A percentile compares a stretch with the other conserved stretches of the same genome.
Conservation (phyloP, 1,140 invertebrate species). For the Musca vetustissima region DNA sequence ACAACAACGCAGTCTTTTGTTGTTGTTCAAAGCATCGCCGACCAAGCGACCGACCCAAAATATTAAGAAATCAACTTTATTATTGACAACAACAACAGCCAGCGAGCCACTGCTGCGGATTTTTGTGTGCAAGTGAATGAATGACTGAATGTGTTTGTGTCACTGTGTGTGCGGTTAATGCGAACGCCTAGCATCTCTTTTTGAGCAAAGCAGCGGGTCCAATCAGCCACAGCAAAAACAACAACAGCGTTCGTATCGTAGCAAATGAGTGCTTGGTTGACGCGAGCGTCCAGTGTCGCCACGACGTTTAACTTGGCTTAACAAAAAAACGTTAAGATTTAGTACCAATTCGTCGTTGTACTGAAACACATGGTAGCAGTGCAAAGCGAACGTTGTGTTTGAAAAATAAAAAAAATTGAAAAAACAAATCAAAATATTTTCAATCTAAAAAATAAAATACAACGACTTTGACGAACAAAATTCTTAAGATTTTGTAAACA, state of each 20-base stretch:
- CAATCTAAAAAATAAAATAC: not conserved
- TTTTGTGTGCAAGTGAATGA: no score
- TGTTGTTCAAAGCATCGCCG: not conserved
- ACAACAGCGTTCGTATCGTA: no score
- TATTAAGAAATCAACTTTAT: constrained; percentile 20
- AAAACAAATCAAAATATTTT: no score
- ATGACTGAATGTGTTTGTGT: no score
- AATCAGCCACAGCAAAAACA: no score
- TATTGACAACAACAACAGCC: not conserved
- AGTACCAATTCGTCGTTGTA: constrained; percentile 23
- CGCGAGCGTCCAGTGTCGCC: not conserved
- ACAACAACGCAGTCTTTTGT: not conserved
- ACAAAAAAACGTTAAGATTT: constrained; percentile 13
- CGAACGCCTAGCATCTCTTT: no score
- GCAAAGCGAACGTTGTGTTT: not conserved
- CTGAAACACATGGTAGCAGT: constrained; percentile 14
- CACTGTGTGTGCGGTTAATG: no score
- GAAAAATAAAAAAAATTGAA: not conserved
- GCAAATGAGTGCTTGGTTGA: not conserved
- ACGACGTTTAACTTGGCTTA: constrained; percentile 9
- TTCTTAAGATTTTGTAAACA: not conserved
- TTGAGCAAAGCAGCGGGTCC: no score
- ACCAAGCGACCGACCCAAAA: not conserved
- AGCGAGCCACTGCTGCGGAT: no score
- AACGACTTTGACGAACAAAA: not conserved